Percentiles rank a stretch among this genome's conserved stretches.
Evolutionary conservation across 1,140 invertebrate genomes (phyloP).

Genomic region (Meloidogyne exigua): DNA sequence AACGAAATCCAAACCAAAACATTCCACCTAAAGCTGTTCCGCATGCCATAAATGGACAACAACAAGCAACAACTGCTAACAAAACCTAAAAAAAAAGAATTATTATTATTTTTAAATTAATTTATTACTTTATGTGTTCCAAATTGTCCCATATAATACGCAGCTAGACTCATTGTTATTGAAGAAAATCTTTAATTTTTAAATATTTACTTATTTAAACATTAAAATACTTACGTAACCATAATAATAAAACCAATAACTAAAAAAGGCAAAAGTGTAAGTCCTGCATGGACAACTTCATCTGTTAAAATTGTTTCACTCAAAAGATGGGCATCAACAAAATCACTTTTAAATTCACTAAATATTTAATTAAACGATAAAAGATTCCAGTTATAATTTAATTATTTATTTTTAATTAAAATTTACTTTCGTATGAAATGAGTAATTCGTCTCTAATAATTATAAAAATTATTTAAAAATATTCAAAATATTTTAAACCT

Average conservation of each 20-base stretch:
- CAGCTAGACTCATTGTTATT: conserved; percentile 9
- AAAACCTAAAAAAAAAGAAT: conserved; percentile 41
- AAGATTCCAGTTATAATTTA: too few relatives aligned
- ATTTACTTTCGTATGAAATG: background rate
- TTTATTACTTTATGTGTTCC: conserved; percentile 33
- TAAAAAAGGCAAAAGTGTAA: conserved; percentile 59
- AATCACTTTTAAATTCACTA: conserved; percentile 61
- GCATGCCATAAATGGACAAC: conserved; percentile 61
- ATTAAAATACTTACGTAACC: conserved; percentile 51
- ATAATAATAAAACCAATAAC: conserved; percentile 61
- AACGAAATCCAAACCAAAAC: conserved; percentile 56
- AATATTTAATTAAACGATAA: conserved; percentile 29
- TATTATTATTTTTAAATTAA: conserved; percentile 9
- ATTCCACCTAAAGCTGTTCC: conserved; percentile 56
- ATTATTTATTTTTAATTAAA: conserved; percentile 20
- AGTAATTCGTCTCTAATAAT: background rate
- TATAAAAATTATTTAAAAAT: conserved; percentile 3
- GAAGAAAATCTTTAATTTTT: conserved; percentile 21
- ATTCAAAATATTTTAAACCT: background rate
- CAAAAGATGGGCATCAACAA: conserved; percentile 54
- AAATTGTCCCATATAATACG: conserved; percentile 42
- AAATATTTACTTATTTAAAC: conserved; percentile 22
- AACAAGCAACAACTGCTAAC: conserved; percentile 53
- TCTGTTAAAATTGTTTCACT: conserved; percentile 56
- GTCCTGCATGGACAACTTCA: conserved; percentile 58